Conservation (phyloP, 2,797 vertebrate genomes). For the Rhinatrema bivittatum region DNA sequence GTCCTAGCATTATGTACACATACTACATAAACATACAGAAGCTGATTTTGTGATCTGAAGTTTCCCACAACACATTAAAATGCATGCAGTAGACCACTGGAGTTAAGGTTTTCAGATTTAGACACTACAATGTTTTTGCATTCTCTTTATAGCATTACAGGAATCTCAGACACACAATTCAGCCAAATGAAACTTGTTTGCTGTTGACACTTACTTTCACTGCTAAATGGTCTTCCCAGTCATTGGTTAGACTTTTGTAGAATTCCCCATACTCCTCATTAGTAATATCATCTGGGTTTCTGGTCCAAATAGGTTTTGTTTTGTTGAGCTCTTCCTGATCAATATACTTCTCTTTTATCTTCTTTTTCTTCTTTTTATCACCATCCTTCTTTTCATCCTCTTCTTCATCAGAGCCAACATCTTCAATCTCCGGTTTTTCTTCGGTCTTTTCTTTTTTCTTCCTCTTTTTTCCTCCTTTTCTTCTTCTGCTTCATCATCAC, state of each 20-base stretch:
- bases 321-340: slow-evolving; percentile 87
- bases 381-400: slow-evolving; percentile 77
- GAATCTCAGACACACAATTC: too few relatives aligned
- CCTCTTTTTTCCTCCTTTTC: slow-evolving; percentile 67
- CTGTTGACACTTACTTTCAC: slow-evolving; percentile 70
- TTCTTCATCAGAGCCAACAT: slow-evolving; percentile 77
- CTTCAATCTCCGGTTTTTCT: slow-evolving; percentile 86
- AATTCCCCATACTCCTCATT: slow-evolving; percentile 90
- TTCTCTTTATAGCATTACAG: too few relatives aligned
- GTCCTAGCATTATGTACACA: too few relatives aligned
- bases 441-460: slow-evolving; percentile 65
- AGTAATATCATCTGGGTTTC: slow-evolving; percentile 88
- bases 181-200: accelerated
- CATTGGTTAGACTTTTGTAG: slow-evolving; percentile 90
- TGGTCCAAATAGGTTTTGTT: slow-evolving; percentile 92
- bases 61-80: too few relatives aligned
- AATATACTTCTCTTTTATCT: slow-evolving; percentile 91
- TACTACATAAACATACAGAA: too few relatives aligned
- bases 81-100: too few relatives aligned
- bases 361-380: slow-evolving; percentile 85
- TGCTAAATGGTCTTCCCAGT: slow-evolving; percentile 93
- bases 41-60: too few relatives aligned
- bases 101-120: too few relatives aligned
- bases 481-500: slow-evolving; percentile 81
- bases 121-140: too few relatives aligned